Evolutionary conservation across 2,797 vertebrate species (phyloP).

Genomic region (Staurois parvus): DNA sequence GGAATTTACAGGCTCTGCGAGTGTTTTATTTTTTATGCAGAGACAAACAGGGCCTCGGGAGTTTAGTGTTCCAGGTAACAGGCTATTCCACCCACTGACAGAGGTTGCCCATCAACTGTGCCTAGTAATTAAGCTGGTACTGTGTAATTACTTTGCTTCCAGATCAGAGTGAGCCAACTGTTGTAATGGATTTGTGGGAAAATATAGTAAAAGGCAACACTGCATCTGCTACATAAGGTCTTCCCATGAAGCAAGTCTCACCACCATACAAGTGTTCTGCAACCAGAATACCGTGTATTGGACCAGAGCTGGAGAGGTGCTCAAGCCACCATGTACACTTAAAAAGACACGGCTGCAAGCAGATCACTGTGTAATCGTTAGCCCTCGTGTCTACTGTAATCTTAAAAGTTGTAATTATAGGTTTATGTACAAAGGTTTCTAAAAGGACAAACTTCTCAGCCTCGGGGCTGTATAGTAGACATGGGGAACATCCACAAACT

Average conservation of each 20-base stretch:
- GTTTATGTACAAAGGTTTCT: no score
- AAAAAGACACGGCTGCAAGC: no score
- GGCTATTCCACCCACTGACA: slow-evolving; percentile 41
- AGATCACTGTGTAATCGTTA: no score
- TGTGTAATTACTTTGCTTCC: slow-evolving; percentile 51
- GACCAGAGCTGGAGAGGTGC: neutral
- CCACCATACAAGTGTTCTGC: no score
- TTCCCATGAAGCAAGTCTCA: neutral
- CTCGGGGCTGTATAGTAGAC: neutral
- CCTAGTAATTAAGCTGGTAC: slow-evolving; percentile 39
- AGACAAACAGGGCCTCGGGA: slow-evolving; percentile 40
- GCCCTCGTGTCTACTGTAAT: neutral
- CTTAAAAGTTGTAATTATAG: neutral
- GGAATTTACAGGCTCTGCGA: neutral
- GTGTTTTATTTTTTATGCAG: neutral
- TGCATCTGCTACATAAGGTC: neutral
- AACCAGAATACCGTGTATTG: neutral
- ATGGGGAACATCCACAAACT: neutral
- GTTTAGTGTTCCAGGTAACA: slow-evolving; percentile 36
- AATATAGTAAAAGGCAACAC: neutral
- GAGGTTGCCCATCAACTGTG: slow-evolving; percentile 28
- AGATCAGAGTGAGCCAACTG: slow-evolving; percentile 31
- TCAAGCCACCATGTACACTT: neutral
- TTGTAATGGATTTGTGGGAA: slow-evolving; percentile 25
- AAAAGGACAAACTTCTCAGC: no score